Percentiles rank a stretch among this genome's conserved stretches.
Conservation (phyloP, 2,113 vertebrate species). For the Pelecanoides urinatrix region DNA sequence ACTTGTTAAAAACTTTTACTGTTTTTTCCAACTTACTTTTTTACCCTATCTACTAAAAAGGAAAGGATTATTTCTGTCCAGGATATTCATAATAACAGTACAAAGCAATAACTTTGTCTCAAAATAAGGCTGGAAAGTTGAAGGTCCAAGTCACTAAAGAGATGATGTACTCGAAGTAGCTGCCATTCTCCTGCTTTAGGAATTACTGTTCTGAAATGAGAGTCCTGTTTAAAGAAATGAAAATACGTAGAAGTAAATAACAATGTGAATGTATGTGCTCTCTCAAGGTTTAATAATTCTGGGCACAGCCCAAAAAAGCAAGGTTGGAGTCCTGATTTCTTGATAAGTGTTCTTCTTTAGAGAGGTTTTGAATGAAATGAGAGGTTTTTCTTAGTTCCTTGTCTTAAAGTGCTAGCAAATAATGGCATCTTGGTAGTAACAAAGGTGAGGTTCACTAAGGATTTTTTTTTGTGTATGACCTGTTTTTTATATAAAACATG, state of each 20-base stretch:
- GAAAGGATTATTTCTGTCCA: not conserved
- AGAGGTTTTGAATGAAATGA: not conserved
- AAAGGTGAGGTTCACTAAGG: not conserved
- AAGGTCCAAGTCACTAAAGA: not conserved
- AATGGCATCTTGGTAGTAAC: not conserved
- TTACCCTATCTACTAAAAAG: not conserved
- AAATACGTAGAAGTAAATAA: not conserved
- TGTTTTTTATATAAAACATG: not conserved
- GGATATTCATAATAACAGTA: not conserved
- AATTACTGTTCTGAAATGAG: not conserved
- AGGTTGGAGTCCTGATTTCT: not conserved
- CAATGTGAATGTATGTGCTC: not conserved
- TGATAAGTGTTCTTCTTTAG: not conserved
- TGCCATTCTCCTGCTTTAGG: not conserved
- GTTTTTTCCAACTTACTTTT: conserved; percentile 3
- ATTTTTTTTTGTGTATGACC: not conserved
- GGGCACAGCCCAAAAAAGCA: not conserved
- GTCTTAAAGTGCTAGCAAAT: not conserved
- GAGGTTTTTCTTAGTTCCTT: not conserved
- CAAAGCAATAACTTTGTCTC: not conserved
- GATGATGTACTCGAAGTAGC: not conserved
- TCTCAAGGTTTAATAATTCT: not conserved
- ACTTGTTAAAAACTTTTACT: conserved; percentile 22
- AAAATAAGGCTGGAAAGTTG: not conserved
- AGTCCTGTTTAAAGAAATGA: not conserved